A percentile compares a stretch with the other conserved stretches of the same genome.
These are phyloP conservation scores for Platysteira castanea DNA, from an alignment of 2,113 vertebrate genomes.

Conservation along the genomic window DNA sequence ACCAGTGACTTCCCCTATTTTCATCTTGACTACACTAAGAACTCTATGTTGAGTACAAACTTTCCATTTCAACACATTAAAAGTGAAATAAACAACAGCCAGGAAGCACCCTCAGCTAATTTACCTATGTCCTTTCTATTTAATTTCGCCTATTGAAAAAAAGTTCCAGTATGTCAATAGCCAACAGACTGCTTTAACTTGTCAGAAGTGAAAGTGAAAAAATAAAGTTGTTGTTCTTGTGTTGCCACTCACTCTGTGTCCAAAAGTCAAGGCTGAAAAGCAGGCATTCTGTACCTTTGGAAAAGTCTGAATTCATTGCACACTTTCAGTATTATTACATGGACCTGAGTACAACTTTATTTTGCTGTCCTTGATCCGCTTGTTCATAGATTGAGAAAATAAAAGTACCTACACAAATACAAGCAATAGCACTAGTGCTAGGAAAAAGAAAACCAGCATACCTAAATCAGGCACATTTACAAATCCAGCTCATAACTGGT, in stretches of 20 bases:
- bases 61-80: not conserved
- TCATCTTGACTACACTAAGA: not conserved
- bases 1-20: not conserved
- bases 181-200: not conserved
- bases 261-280: not conserved
- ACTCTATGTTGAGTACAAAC: not conserved
- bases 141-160: not conserved
- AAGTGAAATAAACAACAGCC: not conserved
- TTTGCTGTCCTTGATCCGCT: not conserved
- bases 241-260: not conserved
- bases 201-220: not conserved
- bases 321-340: not conserved
- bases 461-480: not conserved
- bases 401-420: not conserved
- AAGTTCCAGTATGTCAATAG: not conserved
- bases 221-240: not conserved
- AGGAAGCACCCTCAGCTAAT: not conserved
- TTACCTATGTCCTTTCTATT: not conserved
- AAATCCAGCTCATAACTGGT: not conserved
- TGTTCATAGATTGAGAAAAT: not conserved
- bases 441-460: not conserved
- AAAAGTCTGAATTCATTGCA: not conserved
- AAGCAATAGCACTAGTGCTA: not conserved
- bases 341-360: not conserved
- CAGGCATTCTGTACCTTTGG: not conserved